Percentiles rank a stretch among this genome's conserved stretches.
Evolutionary conservation across 2,113 vertebrate species (phyloP).

Genomic region (Drymodes brunneopygia): DNA sequence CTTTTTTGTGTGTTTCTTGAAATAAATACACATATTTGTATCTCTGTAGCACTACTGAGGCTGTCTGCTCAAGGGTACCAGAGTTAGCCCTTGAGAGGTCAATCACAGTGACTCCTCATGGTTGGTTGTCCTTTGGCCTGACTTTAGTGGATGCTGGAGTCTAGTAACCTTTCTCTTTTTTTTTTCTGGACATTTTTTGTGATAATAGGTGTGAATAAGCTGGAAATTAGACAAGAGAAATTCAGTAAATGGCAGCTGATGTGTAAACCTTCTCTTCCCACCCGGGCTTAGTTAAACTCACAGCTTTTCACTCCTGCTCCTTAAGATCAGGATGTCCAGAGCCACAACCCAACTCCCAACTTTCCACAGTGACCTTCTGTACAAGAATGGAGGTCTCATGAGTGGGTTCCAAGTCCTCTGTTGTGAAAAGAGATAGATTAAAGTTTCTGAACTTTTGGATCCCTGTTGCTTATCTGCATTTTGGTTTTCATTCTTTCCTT

Average conservation of each 20-base stretch:
- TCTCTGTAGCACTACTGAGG: not conserved
- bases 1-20: not conserved
- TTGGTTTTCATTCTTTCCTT: not conserved
- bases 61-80: not conserved
- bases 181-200: not conserved
- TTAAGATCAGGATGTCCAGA: not conserved
- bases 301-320: no score
- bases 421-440: not conserved
- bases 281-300: not conserved
- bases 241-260: not conserved
- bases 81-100: not conserved
- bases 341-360: not conserved
- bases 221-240: not conserved
- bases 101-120: not conserved
- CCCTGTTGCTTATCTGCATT: not conserved
- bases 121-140: not conserved
- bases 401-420: not conserved
- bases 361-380: not conserved
- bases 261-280: not conserved
- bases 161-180: not conserved
- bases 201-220: not conserved
- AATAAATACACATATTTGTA: not conserved
- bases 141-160: not conserved
- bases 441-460: not conserved
- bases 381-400: not conserved